Conservation (phyloP, 2,888 invertebrate species). For the Melieria omissa region DNA sequence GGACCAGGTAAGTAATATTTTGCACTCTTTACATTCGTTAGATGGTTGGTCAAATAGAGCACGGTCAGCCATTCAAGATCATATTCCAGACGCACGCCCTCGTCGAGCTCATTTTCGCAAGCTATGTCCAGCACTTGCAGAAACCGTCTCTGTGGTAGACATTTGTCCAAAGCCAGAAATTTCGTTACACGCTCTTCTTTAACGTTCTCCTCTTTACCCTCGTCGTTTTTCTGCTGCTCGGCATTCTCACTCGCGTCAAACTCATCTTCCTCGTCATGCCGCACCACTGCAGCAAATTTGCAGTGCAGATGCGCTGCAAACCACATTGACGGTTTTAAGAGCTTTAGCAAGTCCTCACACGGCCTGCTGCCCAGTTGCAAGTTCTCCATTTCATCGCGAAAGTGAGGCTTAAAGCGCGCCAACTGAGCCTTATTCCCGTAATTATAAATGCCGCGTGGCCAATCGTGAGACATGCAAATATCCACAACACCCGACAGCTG, state of each 20-base stretch:
- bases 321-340: constrained; percentile 90
- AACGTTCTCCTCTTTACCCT: background rate
- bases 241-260: background rate
- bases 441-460: constrained; percentile 90
- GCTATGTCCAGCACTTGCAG: constrained; percentile 83
- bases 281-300: constrained; percentile 90
- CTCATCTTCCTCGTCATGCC: constrained; percentile 70
- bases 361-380: constrained; percentile 89
- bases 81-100: constrained; percentile 67
- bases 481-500: constrained; percentile 81
- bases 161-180: constrained; percentile 97
- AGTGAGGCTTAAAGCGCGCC: constrained; percentile 81
- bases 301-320: constrained; percentile 98
- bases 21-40: constrained; percentile 78
- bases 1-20: constrained; percentile 84
- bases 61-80: constrained; percentile 96
- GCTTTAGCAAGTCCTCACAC: constrained; percentile 81
- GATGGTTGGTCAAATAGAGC: constrained; percentile 87
- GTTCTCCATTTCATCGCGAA: constrained; percentile 85
- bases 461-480: constrained; percentile 96
- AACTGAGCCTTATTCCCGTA: constrained; percentile 83
- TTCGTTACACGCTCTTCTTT: constrained; percentile 72
- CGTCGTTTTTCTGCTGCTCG: background rate
- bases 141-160: constrained; percentile 88
- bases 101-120: constrained; percentile 71